Evolutionary conservation across 1,140 invertebrate species (phyloP), one percentile per base, ranked within the genome.

Genomic region (Drosophila athabasca): DNA sequence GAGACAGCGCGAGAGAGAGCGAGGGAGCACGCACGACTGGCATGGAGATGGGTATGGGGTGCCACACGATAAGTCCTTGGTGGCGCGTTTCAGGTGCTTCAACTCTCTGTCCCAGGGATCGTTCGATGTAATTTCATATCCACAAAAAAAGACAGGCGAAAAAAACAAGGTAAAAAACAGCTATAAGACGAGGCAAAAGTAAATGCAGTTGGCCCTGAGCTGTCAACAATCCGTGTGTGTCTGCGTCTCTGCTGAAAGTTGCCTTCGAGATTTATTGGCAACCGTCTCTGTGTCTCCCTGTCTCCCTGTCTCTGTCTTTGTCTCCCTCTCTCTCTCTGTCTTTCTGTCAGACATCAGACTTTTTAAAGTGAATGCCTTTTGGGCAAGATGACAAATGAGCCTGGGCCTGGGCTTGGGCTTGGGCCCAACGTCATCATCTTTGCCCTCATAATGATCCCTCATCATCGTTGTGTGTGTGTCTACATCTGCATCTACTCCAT

Each of bases 171-270:
- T n/a, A 61, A 22, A 75, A 51, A 65, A 62, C 17, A 19, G 17
- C 53, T 51, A 68, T 35, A 29, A 53, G 49, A 46, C 65, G 64
- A 76, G 71, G 73, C 52, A 65, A 83, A 79, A 88, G 83, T 88
- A 88, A 88, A 88, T 89, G 83, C 84, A 89, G 83, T 89, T 83
- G 83, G 83, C 83, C 83, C 83, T 87, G 83, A 87, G 79, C 79
- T 88, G 82, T 87, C 82, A 83, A 64, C 83, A 58, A 62, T 68
- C 57, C 62, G 53, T 70, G 59, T 54, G 64, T 73, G 69, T 78
- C 61, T 39, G 11, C 8, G 31, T 31, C 8, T 31, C 31, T 73
- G 76, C 60, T 85, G 83, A 88, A 87, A 88, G 83, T 85, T 85
- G 64, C 74, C 82, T 75, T 65, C 69, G 66, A 82, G 75, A 87